phyloP scores from a whole-genome alignment of 2,888 invertebrate species.

The Leptinotarsa tumamoca region DNA sequence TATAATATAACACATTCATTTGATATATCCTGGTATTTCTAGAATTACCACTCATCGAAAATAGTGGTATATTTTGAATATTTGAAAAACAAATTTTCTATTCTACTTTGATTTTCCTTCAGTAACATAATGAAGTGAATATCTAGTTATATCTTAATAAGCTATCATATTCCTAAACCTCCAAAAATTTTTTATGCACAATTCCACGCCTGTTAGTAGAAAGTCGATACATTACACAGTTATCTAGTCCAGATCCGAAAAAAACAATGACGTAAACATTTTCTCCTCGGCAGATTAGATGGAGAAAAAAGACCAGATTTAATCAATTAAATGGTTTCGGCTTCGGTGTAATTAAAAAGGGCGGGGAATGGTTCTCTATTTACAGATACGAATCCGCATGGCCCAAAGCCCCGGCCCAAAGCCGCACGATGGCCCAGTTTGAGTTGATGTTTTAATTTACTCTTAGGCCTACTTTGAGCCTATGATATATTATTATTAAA shows the following conservation, averaged over 20 bases:
- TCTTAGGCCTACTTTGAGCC: conserved; percentile 16
- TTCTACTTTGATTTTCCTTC: too few species aligned
- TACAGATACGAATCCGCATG: conserved; percentile 22
- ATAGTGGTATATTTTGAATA: too few species aligned
- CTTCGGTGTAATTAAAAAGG: conserved; percentile 28
- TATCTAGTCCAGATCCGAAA: conserved; percentile 20
- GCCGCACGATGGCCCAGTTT: conserved; percentile 18
- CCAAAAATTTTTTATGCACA: not conserved
- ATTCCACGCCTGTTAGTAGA: conserved; percentile 6
- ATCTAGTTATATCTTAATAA: not conserved
- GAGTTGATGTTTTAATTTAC: conserved; percentile 32
- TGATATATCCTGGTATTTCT: too few species aligned
- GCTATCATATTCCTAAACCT: too few species aligned
- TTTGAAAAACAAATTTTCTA: too few species aligned
- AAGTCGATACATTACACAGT: conserved; percentile 10
- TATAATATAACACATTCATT: too few species aligned
- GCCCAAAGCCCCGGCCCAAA: conserved; percentile 21
- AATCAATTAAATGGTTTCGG: conserved; percentile 34
- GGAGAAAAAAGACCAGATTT: conserved; percentile 31
- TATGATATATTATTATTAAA: conserved; percentile 17
- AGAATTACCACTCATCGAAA: too few species aligned
- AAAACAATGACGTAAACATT: conserved; percentile 23
- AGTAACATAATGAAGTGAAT: not conserved
- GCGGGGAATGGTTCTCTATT: conserved; percentile 28
- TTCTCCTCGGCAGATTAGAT: conserved; percentile 12